Conservation (phyloP, 2,888 invertebrate genomes). For the Rhamnusium bicolor region DNA sequence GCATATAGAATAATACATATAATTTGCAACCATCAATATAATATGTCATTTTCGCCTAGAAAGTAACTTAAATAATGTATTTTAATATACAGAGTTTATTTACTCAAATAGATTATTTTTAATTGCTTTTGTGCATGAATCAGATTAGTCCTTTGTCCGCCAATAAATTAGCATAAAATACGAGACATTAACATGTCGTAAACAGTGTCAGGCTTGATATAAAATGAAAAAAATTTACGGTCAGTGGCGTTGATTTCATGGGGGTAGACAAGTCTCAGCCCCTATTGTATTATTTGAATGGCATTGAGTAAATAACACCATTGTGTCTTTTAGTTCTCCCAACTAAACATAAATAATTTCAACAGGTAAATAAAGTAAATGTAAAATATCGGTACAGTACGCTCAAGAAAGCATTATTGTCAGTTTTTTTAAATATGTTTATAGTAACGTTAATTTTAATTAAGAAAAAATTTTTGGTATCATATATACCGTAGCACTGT, state of each 20-base stretch:
- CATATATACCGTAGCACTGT: no score
- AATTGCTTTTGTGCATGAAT: conserved; percentile 29
- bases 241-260: conserved; percentile 1
- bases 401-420: no score
- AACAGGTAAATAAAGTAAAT: not conserved
- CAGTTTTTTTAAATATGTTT: no score
- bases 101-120: conserved; percentile 24
- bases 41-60: not conserved
- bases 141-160: conserved; percentile 26
- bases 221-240: conserved; percentile 14
- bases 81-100: not conserved
- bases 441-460: no score
- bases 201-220: conserved; percentile 34
- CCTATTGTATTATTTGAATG: not conserved
- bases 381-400: not conserved
- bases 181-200: conserved; percentile 53
- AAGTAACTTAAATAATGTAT: not conserved
- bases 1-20: not conserved
- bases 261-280: not conserved
- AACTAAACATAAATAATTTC: not conserved
- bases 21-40: not conserved
- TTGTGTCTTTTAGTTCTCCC: not conserved
- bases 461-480: no score
- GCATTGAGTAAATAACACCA: not conserved
- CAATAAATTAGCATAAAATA: conserved; percentile 52